Percentiles rank a stretch among this genome's conserved stretches.
These are phyloP conservation scores for Stichodactyla helianthus DNA, from an alignment of 64 coral and sea anemone genomes.

Conservation along the genomic window DNA sequence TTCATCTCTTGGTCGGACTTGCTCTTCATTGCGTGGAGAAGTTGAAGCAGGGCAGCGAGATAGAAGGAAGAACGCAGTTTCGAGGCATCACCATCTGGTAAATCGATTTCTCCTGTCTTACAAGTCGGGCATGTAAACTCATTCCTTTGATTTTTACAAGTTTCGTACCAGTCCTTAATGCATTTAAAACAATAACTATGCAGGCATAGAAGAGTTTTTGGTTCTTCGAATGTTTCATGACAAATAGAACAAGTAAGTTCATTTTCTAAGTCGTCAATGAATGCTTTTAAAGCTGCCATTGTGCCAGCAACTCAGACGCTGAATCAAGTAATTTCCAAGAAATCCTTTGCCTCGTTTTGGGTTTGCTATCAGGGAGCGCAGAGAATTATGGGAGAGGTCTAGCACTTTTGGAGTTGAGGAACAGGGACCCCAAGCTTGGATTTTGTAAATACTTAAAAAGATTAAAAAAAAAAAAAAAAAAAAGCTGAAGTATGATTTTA, in stretches of 20 bases:
- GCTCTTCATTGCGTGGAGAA: not conserved
- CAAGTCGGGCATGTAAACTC: not conserved
- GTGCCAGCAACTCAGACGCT: not conserved
- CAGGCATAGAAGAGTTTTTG: slow-evolving; percentile 7
- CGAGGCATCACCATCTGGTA: not conserved
- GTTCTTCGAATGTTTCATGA: not conserved
- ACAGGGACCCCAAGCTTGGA: too few species aligned
- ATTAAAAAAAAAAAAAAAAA: too few species aligned
- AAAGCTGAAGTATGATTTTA: too few species aligned
- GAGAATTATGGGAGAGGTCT: too few species aligned
- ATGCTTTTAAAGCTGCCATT: slow-evolving; percentile 9
- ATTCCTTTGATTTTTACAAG: not conserved
- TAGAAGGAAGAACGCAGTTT: slow-evolving; percentile 9
- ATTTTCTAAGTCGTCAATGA: not conserved
- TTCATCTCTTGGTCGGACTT: not conserved
- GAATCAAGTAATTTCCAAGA: not conserved
- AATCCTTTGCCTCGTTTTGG: not conserved
- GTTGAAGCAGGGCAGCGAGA: not conserved
- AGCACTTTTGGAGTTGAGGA: too few species aligned
- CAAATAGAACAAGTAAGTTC: slow-evolving; percentile 16
- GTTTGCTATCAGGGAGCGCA: too few species aligned
- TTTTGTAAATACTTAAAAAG: too few species aligned
- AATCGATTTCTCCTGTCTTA: not conserved
- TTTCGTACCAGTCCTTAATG: not conserved
- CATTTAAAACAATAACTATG: slow-evolving; percentile 23